phyloP scores from a whole-genome alignment of 1,140 invertebrate species.

The Pseudomyrmex pallidus region DNA sequence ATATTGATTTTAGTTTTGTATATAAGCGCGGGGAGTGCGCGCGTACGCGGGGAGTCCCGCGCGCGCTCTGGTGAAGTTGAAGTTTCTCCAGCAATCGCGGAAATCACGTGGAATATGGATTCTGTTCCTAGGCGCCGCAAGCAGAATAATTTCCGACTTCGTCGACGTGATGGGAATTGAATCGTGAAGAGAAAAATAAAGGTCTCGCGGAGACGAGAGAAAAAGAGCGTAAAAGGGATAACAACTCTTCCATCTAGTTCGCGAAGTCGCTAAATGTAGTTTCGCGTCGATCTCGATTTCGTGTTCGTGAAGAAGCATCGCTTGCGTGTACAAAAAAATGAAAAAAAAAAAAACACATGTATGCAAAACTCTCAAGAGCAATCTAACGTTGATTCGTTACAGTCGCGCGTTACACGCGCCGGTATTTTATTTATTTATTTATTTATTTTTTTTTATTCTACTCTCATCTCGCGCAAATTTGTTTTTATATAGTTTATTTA shows the following conservation, averaged over 20 bases:
- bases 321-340: constrained; percentile 49
- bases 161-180: constrained; percentile 63
- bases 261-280: constrained; percentile 55
- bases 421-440: not conserved
- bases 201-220: constrained; percentile 16
- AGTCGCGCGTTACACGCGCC: not conserved
- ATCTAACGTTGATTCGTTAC: not conserved
- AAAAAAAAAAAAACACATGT: constrained; percentile 30
- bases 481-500: not conserved
- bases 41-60: not conserved
- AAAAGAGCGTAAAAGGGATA: constrained; percentile 55
- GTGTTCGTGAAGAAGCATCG: constrained; percentile 30
- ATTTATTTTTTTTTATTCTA: no score
- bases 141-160: constrained; percentile 67
- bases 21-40: not conserved
- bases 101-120: constrained; percentile 58
- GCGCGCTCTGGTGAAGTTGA: constrained; percentile 27
- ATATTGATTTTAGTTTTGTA: constrained; percentile 58
- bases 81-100: constrained; percentile 57
- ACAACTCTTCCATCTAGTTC: constrained; percentile 53
- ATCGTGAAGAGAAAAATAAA: constrained; percentile 58
- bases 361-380: constrained; percentile 11
- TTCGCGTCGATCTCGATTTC: constrained; percentile 48
- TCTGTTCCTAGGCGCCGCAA: constrained; percentile 37
- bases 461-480: not conserved